Evolutionary conservation across 2,113 vertebrate genomes (phyloP).

Genomic region (Fulmarus glacialis): DNA sequence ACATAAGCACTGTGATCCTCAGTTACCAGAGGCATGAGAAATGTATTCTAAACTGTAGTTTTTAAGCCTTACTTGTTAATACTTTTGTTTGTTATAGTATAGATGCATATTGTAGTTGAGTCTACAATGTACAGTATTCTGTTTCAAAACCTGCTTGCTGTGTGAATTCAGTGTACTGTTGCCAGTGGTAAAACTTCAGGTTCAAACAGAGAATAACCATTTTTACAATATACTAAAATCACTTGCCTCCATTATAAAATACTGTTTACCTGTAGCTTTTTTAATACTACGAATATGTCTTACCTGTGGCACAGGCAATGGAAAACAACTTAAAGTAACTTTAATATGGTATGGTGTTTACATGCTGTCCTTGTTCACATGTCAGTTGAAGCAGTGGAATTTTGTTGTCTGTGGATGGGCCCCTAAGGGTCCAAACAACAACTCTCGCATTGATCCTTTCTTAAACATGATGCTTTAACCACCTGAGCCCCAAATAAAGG

Average conservation of each 20-base stretch:
- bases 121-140: not conserved
- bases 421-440: not conserved
- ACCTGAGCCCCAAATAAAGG: not conserved
- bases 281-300: not conserved
- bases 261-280: not conserved
- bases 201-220: not conserved
- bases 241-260: not conserved
- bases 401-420: not conserved
- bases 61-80: not conserved
- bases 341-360: not conserved
- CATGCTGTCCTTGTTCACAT: not conserved
- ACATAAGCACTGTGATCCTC: not conserved
- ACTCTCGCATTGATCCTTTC: not conserved
- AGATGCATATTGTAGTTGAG: not conserved
- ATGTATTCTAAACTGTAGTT: not conserved
- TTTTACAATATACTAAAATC: not conserved
- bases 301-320: not conserved
- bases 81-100: not conserved
- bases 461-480: not conserved
- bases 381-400: not conserved
- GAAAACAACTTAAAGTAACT: not conserved
- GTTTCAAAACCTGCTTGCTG: not conserved
- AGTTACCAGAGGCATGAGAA: not conserved
- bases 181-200: not conserved
- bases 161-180: not conserved